These are phyloP conservation scores for Caenorhabditis uteleia DNA, from an alignment of 2,888 invertebrate species.

Conservation along the genomic window DNA sequence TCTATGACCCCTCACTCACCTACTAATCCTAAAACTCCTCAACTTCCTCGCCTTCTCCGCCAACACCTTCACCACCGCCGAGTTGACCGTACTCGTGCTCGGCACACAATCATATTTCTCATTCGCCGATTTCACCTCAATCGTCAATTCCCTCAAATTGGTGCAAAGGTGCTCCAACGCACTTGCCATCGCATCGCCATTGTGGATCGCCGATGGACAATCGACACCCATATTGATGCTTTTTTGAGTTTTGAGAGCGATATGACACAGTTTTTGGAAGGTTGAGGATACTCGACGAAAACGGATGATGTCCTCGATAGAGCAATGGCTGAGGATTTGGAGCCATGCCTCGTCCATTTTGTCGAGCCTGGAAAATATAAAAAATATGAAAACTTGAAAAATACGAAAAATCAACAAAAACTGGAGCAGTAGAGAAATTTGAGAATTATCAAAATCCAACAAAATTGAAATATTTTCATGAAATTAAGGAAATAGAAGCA, in stretches of 20 bases:
- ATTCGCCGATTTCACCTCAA: conserved; percentile 1
- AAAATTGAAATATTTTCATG: no score
- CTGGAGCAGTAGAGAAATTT: no score
- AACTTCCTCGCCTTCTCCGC: background rate
- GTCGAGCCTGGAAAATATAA: no score
- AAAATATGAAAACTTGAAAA: no score
- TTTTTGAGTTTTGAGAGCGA: conserved; percentile 10
- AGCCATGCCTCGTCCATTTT: conserved; percentile 37
- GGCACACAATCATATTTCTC: conserved; percentile 1
- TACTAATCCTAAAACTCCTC: background rate
- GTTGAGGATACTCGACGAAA: conserved; percentile 11
- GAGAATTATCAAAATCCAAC: no score
- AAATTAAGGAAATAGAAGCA: no score
- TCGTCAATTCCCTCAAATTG: conserved; percentile 6
- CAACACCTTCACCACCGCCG: background rate
- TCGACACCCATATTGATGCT: conserved; percentile 23
- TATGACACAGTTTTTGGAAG: conserved; percentile 9
- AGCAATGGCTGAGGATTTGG: conserved; percentile 16
- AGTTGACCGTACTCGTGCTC: background rate
- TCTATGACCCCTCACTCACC: no score
- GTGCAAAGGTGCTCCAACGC: conserved; percentile 15
- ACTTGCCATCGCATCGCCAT: conserved; percentile 12
- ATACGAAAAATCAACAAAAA: no score
- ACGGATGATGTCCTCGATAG: conserved; percentile 21
- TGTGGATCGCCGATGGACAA: conserved; percentile 9